phyloP scores from a whole-genome alignment of 2,113 vertebrate genomes.

The Lepus timidus region DNA sequence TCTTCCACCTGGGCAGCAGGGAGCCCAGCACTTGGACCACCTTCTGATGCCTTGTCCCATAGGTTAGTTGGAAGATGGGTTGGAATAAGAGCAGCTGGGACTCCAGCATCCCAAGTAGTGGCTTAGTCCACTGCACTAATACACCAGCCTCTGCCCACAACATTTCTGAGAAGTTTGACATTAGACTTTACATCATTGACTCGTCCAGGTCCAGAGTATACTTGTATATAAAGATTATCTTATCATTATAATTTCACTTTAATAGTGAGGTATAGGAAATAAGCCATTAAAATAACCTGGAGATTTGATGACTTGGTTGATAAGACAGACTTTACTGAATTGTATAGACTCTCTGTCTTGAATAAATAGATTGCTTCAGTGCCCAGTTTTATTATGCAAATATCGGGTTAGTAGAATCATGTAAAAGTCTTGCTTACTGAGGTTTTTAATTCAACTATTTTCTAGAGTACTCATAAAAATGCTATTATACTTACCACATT shows the following conservation, averaged over 20 bases:
- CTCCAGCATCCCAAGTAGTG: too few species aligned
- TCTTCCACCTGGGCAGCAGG: too few species aligned
- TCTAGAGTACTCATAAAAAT: neutral
- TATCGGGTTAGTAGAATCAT: neutral
- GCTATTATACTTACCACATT: neutral
- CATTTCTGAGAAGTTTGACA: neutral
- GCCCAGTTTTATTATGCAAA: neutral
- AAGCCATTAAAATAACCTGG: neutral
- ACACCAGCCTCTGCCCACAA: too few species aligned
- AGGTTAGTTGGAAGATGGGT: too few species aligned
- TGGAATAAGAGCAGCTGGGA: too few species aligned
- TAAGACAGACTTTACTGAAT: neutral
- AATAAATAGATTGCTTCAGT: neutral
- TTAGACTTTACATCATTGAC: neutral
- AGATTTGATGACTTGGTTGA: neutral
- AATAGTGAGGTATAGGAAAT: neutral
- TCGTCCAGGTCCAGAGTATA: neutral
- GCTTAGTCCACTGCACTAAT: too few species aligned
- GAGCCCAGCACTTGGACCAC: too few species aligned
- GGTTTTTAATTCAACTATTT: neutral
- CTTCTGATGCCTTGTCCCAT: too few species aligned
- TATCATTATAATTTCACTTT: neutral
- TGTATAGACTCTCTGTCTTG: neutral
- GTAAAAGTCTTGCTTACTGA: neutral
- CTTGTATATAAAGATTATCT: neutral